Percentiles rank a stretch among this genome's conserved stretches.
Conservation (phyloP, 2,888 invertebrate species). For the Spodoptera exigua region DNA sequence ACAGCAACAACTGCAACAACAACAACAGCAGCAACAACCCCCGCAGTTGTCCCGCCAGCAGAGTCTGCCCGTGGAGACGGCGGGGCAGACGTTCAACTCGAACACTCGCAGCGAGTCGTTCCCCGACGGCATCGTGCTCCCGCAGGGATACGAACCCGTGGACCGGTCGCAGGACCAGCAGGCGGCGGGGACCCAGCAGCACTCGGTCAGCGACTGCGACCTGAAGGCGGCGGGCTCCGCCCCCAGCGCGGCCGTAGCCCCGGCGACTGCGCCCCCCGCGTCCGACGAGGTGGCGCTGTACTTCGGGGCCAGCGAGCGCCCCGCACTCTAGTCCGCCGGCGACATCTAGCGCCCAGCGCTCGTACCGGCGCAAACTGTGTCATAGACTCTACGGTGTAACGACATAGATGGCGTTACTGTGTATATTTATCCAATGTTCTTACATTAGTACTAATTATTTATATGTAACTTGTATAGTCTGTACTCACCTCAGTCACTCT, state of each 20-base stretch:
- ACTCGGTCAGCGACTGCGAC: constrained; percentile 72
- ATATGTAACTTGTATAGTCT: too few relatives aligned
- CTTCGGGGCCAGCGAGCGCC: constrained; percentile 77
- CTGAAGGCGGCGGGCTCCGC: constrained; percentile 72
- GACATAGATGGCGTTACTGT: too few relatives aligned
- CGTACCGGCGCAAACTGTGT: too few relatives aligned
- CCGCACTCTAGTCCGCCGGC: constrained; percentile 79
- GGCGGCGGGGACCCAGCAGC: constrained; percentile 58
- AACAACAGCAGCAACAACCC: constrained; percentile 15
- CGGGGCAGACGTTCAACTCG: constrained; percentile 41
- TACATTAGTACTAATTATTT: too few relatives aligned
- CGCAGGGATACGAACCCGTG: constrained; percentile 82
- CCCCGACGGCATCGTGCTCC: constrained; percentile 75
- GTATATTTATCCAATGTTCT: too few relatives aligned
- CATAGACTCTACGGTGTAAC: too few relatives aligned
- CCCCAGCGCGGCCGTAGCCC: constrained; percentile 79
- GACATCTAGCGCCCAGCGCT: constrained; percentile 74
- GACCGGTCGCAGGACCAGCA: constrained; percentile 73
- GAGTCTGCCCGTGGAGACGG: constrained; percentile 32
- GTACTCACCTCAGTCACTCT: too few relatives aligned
- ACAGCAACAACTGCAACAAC: neutral
- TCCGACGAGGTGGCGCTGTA: constrained; percentile 90
- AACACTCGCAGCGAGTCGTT: constrained; percentile 59
- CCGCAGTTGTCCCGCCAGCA: constrained; percentile 39
- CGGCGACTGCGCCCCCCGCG: constrained; percentile 61